Base-by-base conservation (phyloP, 2,113 vertebrate genomes). In the Synchiropus splendidus region DNA sequence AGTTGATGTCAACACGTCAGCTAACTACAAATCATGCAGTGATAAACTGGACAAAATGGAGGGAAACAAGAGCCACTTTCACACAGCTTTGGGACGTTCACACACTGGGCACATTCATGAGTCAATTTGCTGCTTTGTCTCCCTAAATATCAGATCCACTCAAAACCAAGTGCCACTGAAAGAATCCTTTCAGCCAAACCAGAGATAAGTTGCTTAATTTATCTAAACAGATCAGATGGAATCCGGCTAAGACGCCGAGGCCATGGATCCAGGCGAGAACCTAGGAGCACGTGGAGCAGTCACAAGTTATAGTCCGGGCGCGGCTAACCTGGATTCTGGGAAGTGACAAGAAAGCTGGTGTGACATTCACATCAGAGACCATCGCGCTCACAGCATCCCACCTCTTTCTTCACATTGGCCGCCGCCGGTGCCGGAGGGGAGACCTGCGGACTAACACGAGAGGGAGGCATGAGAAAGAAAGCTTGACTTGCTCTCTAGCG, bases 371-470 rank as follows among this genome's bases (percentile, higher is more conserved):
- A 40, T 9, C 12, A 39, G 38, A 21, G 14, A 16, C 4, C 6
- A 36, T 12, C 12, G 6, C 6, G 6, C 11, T 36, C 4, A 56
- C 17, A 36, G 16, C 16, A 34, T 17, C 56, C 45, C 42, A 79
- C 72, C 74, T 79, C 69, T 52, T 77, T 77, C 54, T 67, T 80
- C 18, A 55, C 55, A 46, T 41, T 62, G 10, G 48, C 31, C 12
- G 1, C 14, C 16, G 35, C 11, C 32, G 58, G 32, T 38, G 64
- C 13, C n/a, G 49, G 6, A 0, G 66, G 46, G 32, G 64, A 63
- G 10, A 42, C 10, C 1, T 36, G 34, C 15, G 54, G 39, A 44
- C 79, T 79, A 31, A 27, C 8, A 18, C 2, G 6, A 32, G 16
- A 12, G 12, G 12, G 12, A 18, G 3, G 34, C 4, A 27, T 4